Conservation (phyloP, 2,113 vertebrate genomes). For the Ia io region DNA sequence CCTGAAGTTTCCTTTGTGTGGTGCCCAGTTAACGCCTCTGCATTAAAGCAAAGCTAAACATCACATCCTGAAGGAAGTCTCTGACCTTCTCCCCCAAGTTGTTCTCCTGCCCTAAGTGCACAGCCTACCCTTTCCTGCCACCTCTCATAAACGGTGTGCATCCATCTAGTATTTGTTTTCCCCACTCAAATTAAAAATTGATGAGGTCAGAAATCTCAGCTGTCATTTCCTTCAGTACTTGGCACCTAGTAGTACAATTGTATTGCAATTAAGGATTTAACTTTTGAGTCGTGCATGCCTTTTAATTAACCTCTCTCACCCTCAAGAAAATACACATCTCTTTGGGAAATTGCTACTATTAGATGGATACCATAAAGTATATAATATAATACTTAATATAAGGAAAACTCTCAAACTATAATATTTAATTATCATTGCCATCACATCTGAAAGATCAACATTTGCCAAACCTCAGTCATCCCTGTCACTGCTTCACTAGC, state of each 20-base stretch:
- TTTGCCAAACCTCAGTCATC: neutral
- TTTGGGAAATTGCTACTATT: neutral
- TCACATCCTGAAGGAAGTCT: neutral
- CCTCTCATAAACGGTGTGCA: neutral
- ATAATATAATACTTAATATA: neutral
- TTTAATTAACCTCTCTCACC: slow-evolving; percentile 4
- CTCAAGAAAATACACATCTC: neutral
- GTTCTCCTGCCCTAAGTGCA: neutral
- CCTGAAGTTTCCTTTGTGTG: neutral
- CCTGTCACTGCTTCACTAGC: neutral
- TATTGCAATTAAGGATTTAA: neutral
- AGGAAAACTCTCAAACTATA: neutral
- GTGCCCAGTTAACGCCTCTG: neutral
- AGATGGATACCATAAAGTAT: neutral
- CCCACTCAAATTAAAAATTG: neutral
- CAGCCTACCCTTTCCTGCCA: neutral
- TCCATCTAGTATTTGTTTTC: neutral
- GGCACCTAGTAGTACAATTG: neutral
- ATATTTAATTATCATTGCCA: neutral
- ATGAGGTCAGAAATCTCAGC: neutral
- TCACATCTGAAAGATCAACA: neutral
- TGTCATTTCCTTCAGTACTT: neutral
- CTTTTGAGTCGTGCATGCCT: neutral
- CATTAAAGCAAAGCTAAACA: neutral
- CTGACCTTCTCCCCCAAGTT: neutral